These are phyloP conservation scores for Vollenhovia emeryi DNA, from an alignment of 1,140 invertebrate species.

Conservation along the genomic window DNA sequence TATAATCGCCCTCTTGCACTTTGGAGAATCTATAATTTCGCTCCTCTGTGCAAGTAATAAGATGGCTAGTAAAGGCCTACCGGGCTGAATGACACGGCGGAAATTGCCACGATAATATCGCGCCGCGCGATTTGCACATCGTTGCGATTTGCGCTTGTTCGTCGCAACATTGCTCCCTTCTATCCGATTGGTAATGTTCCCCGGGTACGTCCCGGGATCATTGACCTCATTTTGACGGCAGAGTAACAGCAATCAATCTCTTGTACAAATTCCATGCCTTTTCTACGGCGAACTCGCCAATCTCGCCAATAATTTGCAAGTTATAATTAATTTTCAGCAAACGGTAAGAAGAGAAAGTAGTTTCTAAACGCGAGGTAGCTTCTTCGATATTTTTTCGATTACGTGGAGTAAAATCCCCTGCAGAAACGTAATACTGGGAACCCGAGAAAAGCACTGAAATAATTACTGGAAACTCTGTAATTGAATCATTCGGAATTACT, in stretches of 20 bases:
- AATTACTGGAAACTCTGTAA: no score
- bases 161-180: neutral
- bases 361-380: neutral
- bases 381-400: neutral
- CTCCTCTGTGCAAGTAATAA: constrained; percentile 29
- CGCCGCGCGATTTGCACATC: constrained; percentile 10
- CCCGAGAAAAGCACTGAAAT: no score
- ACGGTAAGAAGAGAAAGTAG: neutral
- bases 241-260: neutral
- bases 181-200: neutral
- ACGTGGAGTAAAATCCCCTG: no score
- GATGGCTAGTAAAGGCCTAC: constrained; percentile 31
- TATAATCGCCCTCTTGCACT: constrained; percentile 46
- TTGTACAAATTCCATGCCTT: neutral
- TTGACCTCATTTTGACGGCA: neutral
- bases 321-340: constrained; percentile 1
- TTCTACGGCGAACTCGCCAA: neutral
- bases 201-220: neutral
- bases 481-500: no score
- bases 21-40: constrained; percentile 53
- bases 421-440: no score
- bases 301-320: neutral
- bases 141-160: neutral
- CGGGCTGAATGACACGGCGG: constrained; percentile 21
- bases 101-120: constrained; percentile 47